phyloP scores from a whole-genome alignment of 2,888 invertebrate species.

The Hirtodrosophila trivittata region DNA sequence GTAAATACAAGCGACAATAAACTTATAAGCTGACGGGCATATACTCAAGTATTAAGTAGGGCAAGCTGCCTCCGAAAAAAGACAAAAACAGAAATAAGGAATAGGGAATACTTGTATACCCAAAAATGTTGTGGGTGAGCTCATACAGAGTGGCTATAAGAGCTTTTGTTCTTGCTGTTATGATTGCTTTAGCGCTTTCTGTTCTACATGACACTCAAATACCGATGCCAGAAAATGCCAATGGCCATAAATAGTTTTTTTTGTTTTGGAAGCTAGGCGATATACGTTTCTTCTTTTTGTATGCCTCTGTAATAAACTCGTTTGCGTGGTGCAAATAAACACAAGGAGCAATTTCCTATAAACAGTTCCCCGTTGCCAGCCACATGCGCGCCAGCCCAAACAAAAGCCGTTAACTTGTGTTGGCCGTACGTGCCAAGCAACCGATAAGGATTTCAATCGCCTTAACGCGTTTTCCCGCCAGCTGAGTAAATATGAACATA shows the following conservation, averaged over 20 bases:
- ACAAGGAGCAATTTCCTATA: slow-evolving; percentile 52
- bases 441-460: slow-evolving; percentile 35
- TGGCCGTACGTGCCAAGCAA: slow-evolving; percentile 65
- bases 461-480: neutral
- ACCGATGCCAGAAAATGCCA: slow-evolving; percentile 50
- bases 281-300: slow-evolving; percentile 62
- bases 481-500: slow-evolving; percentile 69
- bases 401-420: slow-evolving; percentile 70
- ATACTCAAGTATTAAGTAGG: slow-evolving; percentile 52
- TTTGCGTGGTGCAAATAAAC: slow-evolving; percentile 70
- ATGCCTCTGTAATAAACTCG: slow-evolving; percentile 69
- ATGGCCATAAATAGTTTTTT: slow-evolving; percentile 71
- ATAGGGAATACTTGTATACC: slow-evolving; percentile 41
- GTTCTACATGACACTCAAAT: slow-evolving; percentile 57
- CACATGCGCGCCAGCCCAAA: slow-evolving; percentile 53
- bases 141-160: slow-evolving; percentile 51
- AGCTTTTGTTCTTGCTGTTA: slow-evolving; percentile 47
- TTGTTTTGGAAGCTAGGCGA: slow-evolving; percentile 32
- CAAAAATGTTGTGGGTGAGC: slow-evolving; percentile 43
- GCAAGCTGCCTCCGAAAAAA: slow-evolving; percentile 15
- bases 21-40: slow-evolving; percentile 72
- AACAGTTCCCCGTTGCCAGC: slow-evolving; percentile 49
- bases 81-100: slow-evolving; percentile 1
- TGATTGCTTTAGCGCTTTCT: slow-evolving; percentile 65
- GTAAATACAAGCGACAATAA: slow-evolving; percentile 73